Evolutionary conservation across 1,140 invertebrate genomes (phyloP), one percentile per base, ranked within the genome.

Genomic region (Centruroides sculpturatus): DNA sequence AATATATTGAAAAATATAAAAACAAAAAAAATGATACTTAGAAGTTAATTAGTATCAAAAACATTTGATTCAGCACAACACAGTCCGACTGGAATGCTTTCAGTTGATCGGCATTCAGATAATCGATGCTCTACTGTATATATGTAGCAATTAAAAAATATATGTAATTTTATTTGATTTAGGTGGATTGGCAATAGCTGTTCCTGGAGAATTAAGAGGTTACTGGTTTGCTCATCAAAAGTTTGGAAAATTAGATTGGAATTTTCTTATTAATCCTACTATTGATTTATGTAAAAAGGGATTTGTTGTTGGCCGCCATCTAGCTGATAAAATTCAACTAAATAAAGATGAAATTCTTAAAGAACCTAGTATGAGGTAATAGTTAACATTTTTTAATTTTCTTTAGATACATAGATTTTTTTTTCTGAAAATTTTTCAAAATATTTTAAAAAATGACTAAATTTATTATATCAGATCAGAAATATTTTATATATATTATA

Each of bases 131-230:
- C n/a, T n/a, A n/a, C n/a, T n/a, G n/a, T 23, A 23, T 23, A 23
- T 23, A 23, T 23, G 23, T 23, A 23, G 23, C 23, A 23, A 23
- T 23, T 23, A 23, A 23, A 23, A 23, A 23, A 23, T 23, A 23
- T 23, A 23, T 23, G 23, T 23, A 23, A 23, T 51, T 11, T 6
- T 51, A 51, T 34, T 34, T 34, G 11, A 8, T 51, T n/a, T 65
- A 81, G 92, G 91, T 62, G 80, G 82, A 3, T 69, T 89, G 12
- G 76, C 92, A 3, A 82, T 93, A 35, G 90, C 81, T 0, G 86
- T 96, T 10, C 93, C 94, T 6, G 94, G 93, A 3, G 92, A 97
- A 73, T 69, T 97, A 1, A 82, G 82, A 61, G 94, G 92, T 3
- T 92, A 92, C 69, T 86, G 87, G 82, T 80, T 82, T 60, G 86